Percentiles rank a stretch among this genome's conserved stretches.
Evolutionary conservation across 2,888 invertebrate species (phyloP).

Genomic region (Drosophila greeni): DNA sequence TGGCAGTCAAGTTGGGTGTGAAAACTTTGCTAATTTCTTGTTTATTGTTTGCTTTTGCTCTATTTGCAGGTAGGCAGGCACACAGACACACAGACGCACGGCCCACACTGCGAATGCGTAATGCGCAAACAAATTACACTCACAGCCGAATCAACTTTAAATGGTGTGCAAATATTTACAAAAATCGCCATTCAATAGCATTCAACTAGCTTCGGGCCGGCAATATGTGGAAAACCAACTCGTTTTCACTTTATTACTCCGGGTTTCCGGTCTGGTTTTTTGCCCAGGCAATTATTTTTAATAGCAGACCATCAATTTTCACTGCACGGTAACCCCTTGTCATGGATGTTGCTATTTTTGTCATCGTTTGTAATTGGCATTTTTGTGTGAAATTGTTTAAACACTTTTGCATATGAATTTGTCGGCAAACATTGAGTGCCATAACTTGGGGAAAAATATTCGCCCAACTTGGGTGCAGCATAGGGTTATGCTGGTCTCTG

Average conservation of each 20-base stretch:
- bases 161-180: constrained; percentile 56
- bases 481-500: not conserved
- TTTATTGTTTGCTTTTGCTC: constrained; percentile 14
- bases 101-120: constrained; percentile 44
- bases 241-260: constrained; percentile 41
- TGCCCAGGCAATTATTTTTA: constrained; percentile 36
- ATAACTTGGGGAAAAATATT: constrained; percentile 33
- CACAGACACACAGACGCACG: not conserved
- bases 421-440: constrained; percentile 24
- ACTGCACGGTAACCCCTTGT: constrained; percentile 15
- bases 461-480: not conserved
- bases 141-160: constrained; percentile 42
- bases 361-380: constrained; percentile 44
- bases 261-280: constrained; percentile 11
- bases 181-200: constrained; percentile 53
- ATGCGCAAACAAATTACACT: constrained; percentile 47
- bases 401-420: constrained; percentile 39
- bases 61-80: constrained; percentile 10
- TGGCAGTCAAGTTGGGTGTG: constrained; percentile 40
- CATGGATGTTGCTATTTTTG: constrained; percentile 6
- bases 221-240: constrained; percentile 43
- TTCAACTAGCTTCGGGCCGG: constrained; percentile 49
- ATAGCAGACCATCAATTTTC: constrained; percentile 27
- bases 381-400: constrained; percentile 47
- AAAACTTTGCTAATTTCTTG: constrained; percentile 33